Evolutionary conservation across 2,113 vertebrate species (phyloP), one percentile per base, ranked within the genome.

Genomic region (Nothocercus julius): DNA sequence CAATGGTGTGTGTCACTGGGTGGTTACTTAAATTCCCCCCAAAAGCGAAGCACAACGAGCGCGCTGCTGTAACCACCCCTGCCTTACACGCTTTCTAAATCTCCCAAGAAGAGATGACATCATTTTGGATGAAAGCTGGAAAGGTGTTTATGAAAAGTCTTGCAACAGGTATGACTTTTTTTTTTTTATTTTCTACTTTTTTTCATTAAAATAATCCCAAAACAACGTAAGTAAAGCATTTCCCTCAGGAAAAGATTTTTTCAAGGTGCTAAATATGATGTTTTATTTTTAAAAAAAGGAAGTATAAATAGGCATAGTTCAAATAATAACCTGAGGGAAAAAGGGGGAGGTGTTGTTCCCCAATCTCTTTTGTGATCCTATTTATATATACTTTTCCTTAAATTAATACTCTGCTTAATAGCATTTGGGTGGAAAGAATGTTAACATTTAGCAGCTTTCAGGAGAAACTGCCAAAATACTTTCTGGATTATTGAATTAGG

Each of bases 151-250:
- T 32, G 11, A 84, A 25, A 90, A 85, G 25, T 64, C 62, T 78
- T 0, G 1, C 17, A 56, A 68, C 62, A 58, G 11, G 13, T 8
- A 11, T 7, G 3, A 81, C 67, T 24, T 0, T 0, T 66, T 8
- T 66, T 8, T 64, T 73, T 69, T n/a, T 44, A 59, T 1, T 58
- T 51, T 64, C 7, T 13, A 11, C 66, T 92, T 92, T 34, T 75
- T 54, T 49, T 54, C 13, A 27, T 54, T 54, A 27, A 25, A 53
- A 53, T 10, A 21, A 20, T 45, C 45, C 45, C 21, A 9, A 49
- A 49, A 22, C 19, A 75, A 13, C 13, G 18, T 24, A 36, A 77
- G 18, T 13, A 75, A 49, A 8, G 22, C 13, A 4, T 8, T 5
- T 1, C n/a, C 13, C 32, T 3, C 3, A 32, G 28, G 58, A 63